Conservation (phyloP, 2,113 vertebrate genomes). For the Eudyptes chrysolophus region DNA sequence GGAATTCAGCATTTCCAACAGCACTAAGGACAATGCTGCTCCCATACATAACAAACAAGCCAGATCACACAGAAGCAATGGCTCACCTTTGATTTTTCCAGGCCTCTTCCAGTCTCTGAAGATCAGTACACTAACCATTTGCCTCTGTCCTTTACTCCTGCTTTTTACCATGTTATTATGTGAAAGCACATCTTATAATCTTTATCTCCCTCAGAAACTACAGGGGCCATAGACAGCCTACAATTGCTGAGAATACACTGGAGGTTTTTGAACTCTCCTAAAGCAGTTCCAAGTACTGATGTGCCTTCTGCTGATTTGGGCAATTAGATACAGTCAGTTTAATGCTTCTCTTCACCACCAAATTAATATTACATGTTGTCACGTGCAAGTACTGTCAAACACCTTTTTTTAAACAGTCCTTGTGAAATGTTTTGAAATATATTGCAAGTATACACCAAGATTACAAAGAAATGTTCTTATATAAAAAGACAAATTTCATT, state of each 20-base stretch:
- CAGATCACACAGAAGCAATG: neutral
- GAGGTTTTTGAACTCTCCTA: neutral
- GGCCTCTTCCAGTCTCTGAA: neutral
- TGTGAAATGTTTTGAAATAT: neutral
- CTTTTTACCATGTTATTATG: neutral
- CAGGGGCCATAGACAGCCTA: neutral
- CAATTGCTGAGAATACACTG: neutral
- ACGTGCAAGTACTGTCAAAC: neutral
- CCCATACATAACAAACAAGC: neutral
- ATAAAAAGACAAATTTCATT: neutral
- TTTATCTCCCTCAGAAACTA: neutral
- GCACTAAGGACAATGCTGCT: neutral
- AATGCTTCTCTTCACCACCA: neutral
- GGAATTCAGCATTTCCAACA: neutral
- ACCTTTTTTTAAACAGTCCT: neutral
- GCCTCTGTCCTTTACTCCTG: neutral
- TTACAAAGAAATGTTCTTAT: neutral
- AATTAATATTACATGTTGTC: neutral
- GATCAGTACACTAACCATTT: neutral
- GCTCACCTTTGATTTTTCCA: neutral
- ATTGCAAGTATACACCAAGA: neutral
- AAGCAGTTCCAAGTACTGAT: neutral
- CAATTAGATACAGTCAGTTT: neutral
- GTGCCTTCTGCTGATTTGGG: neutral
- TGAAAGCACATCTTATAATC: slow-evolving; percentile 9